Conservation (phyloP, 2,113 vertebrate species). For the Artemisiospiza belli region DNA sequence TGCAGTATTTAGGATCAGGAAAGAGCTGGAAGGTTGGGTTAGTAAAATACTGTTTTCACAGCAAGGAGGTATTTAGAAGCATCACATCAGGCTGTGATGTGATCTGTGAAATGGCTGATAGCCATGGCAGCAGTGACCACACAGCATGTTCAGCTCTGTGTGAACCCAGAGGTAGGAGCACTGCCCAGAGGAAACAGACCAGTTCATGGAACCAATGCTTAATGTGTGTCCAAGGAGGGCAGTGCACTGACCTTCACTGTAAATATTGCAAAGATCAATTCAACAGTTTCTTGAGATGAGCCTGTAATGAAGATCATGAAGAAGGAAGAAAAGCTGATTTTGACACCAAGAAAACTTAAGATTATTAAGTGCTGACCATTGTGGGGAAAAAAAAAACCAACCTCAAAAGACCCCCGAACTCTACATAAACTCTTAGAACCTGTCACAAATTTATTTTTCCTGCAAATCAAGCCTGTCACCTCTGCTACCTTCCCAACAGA, state of each 20-base stretch:
- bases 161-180: background rate
- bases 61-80: background rate
- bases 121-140: background rate
- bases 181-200: background rate
- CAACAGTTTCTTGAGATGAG: background rate
- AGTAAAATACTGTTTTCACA: background rate
- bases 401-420: background rate
- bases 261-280: slow-evolving; percentile 41
- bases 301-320: background rate
- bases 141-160: background rate
- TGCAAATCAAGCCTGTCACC: background rate
- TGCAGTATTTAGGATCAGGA: background rate
- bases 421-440: background rate
- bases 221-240: background rate
- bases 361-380: background rate
- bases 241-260: slow-evolving; percentile 1
- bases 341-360: background rate
- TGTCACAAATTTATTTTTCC: background rate
- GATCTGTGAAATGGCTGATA: background rate
- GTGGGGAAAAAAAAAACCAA: background rate
- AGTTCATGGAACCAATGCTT: background rate
- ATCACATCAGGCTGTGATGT: background rate
- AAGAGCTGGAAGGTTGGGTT: background rate
- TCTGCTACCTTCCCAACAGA: background rate
- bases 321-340: background rate